phyloP scores from a whole-genome alignment of 1,140 invertebrate genomes.

The Choristoneura fumiferana region DNA sequence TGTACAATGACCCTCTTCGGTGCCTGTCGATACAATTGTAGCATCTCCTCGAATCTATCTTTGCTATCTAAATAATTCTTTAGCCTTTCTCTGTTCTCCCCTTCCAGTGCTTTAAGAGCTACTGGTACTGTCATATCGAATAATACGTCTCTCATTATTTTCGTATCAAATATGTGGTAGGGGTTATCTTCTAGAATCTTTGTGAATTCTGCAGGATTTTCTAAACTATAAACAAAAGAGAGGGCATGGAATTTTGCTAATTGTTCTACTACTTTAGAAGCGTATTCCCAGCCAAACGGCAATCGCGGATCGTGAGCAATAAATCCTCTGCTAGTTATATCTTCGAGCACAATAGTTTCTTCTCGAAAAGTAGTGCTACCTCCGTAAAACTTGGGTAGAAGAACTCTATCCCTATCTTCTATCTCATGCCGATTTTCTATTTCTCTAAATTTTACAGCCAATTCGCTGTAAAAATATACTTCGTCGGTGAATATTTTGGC shows the following conservation, averaged over 20 bases:
- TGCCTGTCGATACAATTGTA: constrained; percentile 10
- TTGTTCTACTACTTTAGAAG: constrained; percentile 23
- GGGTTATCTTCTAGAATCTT: constrained; percentile 18
- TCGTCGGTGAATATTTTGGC: constrained; percentile 27
- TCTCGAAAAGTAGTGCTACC: constrained; percentile 8
- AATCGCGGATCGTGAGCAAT: constrained; percentile 29
- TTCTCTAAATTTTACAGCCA: constrained; percentile 22
- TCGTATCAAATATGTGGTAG: not conserved
- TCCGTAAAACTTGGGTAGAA: constrained; percentile 32
- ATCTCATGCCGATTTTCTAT: constrained; percentile 32
- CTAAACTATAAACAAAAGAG: constrained; percentile 28
- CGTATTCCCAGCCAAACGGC: constrained; percentile 31
- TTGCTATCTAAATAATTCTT: constrained; percentile 21
- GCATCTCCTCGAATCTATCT: not conserved
- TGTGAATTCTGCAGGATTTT: constrained; percentile 20
- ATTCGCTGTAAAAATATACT: constrained; percentile 26
- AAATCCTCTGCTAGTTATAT: constrained; percentile 30
- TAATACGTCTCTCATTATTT: constrained; percentile 9
- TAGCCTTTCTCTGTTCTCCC: constrained; percentile 27
- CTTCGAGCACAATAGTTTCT: constrained; percentile 37
- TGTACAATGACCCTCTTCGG: constrained; percentile 28
- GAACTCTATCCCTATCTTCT: constrained; percentile 23
- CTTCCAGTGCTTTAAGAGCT: constrained; percentile 20
- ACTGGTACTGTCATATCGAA: not conserved
- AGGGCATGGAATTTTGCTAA: constrained; percentile 39